phyloP scores from a whole-genome alignment of 2,113 vertebrate species.

The Arizona elegans region DNA sequence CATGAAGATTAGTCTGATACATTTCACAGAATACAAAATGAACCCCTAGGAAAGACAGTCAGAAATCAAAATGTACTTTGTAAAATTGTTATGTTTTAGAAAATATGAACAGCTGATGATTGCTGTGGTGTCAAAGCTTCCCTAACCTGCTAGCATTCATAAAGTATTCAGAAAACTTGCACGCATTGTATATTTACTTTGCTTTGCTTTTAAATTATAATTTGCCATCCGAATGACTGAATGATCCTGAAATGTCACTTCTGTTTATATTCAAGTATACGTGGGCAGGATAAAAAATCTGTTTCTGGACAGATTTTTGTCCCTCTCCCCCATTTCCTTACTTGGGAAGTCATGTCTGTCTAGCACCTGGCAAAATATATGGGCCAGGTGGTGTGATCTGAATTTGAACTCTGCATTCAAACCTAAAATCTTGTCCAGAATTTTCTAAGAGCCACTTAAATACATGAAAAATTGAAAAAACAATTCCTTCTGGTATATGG shows the following conservation, averaged over 20 bases:
- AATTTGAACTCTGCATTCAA: constrained; percentile 15
- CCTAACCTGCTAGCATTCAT: neutral
- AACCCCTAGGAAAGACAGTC: neutral
- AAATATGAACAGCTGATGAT: neutral
- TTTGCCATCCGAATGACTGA: neutral
- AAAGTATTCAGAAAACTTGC: neutral
- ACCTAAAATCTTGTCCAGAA: neutral
- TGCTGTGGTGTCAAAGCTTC: neutral
- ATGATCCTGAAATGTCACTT: neutral
- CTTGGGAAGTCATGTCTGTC: constrained; percentile 6
- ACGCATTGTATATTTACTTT: constrained; percentile 12
- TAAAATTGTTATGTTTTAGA: neutral
- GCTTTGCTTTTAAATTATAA: constrained; percentile 8
- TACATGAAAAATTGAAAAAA: neutral
- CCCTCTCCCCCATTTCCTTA: neutral
- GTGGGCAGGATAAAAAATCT: neutral
- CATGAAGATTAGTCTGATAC: constrained; percentile 31
- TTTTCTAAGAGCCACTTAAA: neutral
- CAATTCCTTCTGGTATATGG: neutral
- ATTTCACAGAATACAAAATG: constrained; percentile 39
- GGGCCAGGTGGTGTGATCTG: neutral
- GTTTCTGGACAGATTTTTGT: fast-evolving
- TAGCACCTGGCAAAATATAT: constrained; percentile 4
- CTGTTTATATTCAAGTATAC: neutral
- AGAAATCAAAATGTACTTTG: neutral